Percentiles rank a stretch among this genome's conserved stretches.
phyloP scores from a whole-genome alignment of 2,888 invertebrate species.

The Neoitamus cyanurus region DNA sequence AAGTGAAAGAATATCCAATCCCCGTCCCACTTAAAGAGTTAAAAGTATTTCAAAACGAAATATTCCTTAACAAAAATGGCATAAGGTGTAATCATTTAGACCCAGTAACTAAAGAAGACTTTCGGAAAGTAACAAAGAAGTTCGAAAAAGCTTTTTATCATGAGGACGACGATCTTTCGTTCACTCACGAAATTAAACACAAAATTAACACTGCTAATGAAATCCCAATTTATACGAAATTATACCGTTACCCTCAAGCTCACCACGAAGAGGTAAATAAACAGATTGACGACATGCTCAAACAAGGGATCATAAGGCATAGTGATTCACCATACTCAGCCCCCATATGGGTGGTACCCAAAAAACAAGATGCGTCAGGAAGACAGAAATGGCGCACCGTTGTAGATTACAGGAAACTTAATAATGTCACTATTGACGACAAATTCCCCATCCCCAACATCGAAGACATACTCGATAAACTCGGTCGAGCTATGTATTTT shows the following conservation, averaged over 20 bases:
- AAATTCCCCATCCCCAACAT: constrained; percentile 55
- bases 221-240: constrained; percentile 46
- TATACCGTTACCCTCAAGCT: constrained; percentile 47
- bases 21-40: background rate
- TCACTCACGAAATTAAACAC: constrained; percentile 46
- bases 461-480: constrained; percentile 51
- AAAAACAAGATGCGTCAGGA: constrained; percentile 24
- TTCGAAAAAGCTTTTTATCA: constrained; percentile 40
- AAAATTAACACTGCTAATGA: constrained; percentile 40
- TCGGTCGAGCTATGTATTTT: constrained; percentile 51
- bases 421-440: constrained; percentile 53
- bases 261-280: constrained; percentile 21
- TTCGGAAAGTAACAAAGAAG: background rate
- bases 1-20: constrained; percentile 9
- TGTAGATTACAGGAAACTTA: constrained; percentile 24
- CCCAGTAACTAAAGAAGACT: background rate
- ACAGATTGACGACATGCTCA: constrained; percentile 51
- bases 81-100: constrained; percentile 18
- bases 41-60: constrained; percentile 16
- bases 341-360: constrained; percentile 38
- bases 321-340: constrained; percentile 30
- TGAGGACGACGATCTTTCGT: constrained; percentile 12
- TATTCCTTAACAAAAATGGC: background rate
- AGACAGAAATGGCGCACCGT: constrained; percentile 45
- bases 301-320: constrained; percentile 53